Evolutionary conservation across 2,888 invertebrate species (phyloP), one percentile per base, ranked within the genome.

Genomic region (Lepetodrilus schrolli): DNA sequence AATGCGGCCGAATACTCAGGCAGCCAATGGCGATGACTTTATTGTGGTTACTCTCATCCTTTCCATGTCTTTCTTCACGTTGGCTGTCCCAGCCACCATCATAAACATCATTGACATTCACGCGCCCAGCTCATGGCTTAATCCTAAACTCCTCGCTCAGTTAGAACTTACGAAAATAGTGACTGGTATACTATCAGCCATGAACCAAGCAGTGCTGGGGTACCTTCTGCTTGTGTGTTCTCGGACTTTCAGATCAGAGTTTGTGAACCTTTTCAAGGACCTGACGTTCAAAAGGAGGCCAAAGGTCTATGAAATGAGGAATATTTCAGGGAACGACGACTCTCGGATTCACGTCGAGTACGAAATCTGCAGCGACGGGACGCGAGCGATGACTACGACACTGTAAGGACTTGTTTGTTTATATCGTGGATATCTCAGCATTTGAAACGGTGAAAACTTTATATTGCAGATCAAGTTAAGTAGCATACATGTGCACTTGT

Each of bases 61-160:
- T 8, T 77, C 78, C 37, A 66, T 70, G 43, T 69, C 69, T 10
- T 76, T 75, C 70, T 78, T 78, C 68, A 26, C 76, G 21, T 73
- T 80, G 37, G 74, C 76, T 47, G 74, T 77, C 17, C 80, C 80
- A 0, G 78, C 81, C n/a, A 81, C 78, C 7, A 75, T 77, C 34
- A 74, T 79, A 65, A 81, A 81, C 71, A 47, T 81, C 8, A 69
- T 79, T 21, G 77, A 79, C 70, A 81, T 81, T 65, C 78, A 78
- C 26, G 72, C 75, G 30, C 81, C 81, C 26, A 48, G 70, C 23
- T 50, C 74, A n/a, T 74, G 70, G 72, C 71, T 79, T 17, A 74
- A 69, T 30, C 70, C 78, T 1, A 73, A 76, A 49, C 51, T 77
- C 5, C 71, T 78, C 5, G 77, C 79, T 5, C 72, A 73, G 23